A percentile compares a stretch with the other conserved stretches of the same genome.
Evolutionary conservation across 2,797 vertebrate genomes (phyloP).

Genomic region (Otolemur crassicaudatus): DNA sequence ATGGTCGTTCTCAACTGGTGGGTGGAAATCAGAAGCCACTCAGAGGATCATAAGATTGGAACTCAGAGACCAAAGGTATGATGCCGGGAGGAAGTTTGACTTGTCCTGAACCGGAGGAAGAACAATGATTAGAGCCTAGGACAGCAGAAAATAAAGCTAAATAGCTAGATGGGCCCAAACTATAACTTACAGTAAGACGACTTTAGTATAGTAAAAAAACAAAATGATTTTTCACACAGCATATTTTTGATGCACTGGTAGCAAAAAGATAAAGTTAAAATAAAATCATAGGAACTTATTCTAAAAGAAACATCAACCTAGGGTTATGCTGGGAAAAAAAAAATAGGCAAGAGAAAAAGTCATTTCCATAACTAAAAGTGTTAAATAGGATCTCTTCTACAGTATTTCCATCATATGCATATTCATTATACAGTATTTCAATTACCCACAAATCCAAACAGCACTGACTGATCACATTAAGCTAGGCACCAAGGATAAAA

Average conservation of each 20-base stretch:
- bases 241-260: neutral
- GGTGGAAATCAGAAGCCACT: conserved; percentile 55
- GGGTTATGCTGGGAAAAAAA: neutral
- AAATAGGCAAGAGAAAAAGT: neutral
- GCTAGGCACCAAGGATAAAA: conserved; percentile 25
- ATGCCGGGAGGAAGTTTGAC: neutral
- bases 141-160: conserved; percentile 39
- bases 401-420: neutral
- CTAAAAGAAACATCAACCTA: conserved; percentile 20
- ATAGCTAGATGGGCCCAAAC: neutral
- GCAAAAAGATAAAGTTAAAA: neutral
- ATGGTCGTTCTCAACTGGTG: conserved; percentile 32
- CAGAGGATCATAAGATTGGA: neutral
- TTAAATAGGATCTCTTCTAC: neutral
- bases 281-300: neutral
- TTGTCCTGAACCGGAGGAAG: neutral
- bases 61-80: neutral
- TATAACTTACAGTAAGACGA: conserved; percentile 12
- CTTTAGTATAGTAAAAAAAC: neutral
- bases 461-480: neutral
- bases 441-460: conserved; percentile 33
- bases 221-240: conserved; percentile 1
- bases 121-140: neutral
- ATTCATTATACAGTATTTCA: conserved; percentile 16
- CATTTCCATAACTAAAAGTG: conserved; percentile 6